phyloP scores from a whole-genome alignment of 2,888 invertebrate genomes.

The Metopia argyrocephala region DNA sequence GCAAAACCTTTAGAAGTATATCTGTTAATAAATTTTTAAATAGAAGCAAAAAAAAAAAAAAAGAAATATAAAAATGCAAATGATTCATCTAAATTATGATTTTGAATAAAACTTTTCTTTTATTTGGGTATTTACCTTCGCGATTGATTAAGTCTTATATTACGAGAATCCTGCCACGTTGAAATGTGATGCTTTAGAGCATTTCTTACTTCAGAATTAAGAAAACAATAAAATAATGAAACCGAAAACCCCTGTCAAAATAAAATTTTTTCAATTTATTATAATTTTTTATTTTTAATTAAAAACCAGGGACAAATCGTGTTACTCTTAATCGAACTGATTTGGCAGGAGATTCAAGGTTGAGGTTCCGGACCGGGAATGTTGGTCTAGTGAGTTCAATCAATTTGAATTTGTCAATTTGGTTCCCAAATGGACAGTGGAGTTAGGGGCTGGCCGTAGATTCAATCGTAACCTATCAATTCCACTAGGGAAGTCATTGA shows the following conservation, averaged over 20 bases:
- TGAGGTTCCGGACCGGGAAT: too few species aligned
- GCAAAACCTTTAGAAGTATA: constrained; percentile 78
- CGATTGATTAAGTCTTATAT: constrained; percentile 76
- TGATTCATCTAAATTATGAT: background rate
- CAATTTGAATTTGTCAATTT: too few species aligned
- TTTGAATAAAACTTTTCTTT: background rate
- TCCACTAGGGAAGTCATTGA: too few species aligned
- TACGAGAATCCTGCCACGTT: constrained; percentile 77
- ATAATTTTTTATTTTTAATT: too few species aligned
- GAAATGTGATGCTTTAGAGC: constrained; percentile 86
- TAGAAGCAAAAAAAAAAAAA: too few species aligned
- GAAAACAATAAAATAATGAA: constrained; percentile 94
- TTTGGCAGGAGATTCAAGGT: too few species aligned
- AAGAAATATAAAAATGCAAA: background rate
- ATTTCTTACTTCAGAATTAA: constrained; percentile 94
- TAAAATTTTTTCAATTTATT: constrained; percentile 33
- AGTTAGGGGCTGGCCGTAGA: too few species aligned
- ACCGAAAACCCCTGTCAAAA: constrained; percentile 89
- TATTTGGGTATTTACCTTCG: constrained; percentile 70
- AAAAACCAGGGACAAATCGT: too few species aligned
- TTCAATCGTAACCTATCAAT: too few species aligned
- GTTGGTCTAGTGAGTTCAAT: too few species aligned
- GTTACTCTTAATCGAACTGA: too few species aligned
- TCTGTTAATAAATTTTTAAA: constrained; percentile 67
- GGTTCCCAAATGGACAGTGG: too few species aligned